A percentile compares a stretch with the other conserved stretches of the same genome.
Evolutionary conservation across 2,113 vertebrate species (phyloP).

Genomic region (Campylorhamphus procurvoides): DNA sequence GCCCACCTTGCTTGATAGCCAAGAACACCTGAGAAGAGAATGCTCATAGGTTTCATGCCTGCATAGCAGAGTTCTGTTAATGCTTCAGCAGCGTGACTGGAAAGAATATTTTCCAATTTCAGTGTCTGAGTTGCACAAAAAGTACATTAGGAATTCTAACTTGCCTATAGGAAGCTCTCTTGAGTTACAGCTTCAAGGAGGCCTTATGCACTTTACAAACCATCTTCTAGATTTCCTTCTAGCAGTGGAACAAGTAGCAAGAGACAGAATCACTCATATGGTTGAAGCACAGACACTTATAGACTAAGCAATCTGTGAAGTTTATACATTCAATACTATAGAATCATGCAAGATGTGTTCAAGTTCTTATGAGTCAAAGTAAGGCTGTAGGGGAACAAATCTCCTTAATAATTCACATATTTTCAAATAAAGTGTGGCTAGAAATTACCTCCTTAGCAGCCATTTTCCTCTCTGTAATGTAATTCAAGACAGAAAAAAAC

Average conservation of each 20-base stretch:
- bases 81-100: background rate
- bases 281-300: background rate
- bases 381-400: accelerated
- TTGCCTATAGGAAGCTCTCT: background rate
- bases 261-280: background rate
- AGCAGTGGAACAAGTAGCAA: background rate
- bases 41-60: background rate
- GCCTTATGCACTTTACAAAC: background rate
- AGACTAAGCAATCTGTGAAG: background rate
- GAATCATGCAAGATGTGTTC: background rate
- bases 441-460: background rate
- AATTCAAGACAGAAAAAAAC: background rate
- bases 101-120: background rate
- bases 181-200: background rate
- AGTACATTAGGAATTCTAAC: background rate
- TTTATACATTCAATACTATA: background rate
- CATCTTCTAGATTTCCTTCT: background rate
- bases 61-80: background rate
- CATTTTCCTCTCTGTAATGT: background rate
- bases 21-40: background rate
- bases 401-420: background rate
- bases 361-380: background rate
- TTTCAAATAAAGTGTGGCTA: background rate
- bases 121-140: background rate
- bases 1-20: background rate